Conservation (phyloP, 2,797 vertebrate genomes). For the Tenualosa thibaudeaui region DNA sequence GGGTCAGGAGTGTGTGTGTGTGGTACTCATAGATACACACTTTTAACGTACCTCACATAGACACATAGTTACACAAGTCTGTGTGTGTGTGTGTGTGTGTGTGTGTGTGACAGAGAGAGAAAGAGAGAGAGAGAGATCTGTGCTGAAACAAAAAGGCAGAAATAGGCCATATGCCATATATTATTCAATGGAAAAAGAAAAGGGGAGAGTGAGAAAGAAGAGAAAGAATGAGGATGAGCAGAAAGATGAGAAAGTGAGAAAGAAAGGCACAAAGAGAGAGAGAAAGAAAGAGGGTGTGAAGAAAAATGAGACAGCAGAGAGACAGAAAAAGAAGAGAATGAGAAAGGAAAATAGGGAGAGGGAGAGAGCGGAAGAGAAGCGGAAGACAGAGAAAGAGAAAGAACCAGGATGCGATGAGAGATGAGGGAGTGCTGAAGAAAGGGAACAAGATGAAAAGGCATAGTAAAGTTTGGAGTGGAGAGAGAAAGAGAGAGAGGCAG, state of each 20-base stretch:
- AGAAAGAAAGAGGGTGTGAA: neutral
- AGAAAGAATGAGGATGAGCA: slow-evolving; percentile 1
- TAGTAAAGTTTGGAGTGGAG: no score
- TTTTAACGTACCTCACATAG: no score
- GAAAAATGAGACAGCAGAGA: neutral
- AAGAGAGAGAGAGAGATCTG: neutral
- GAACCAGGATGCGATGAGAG: neutral
- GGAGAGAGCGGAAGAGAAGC: neutral
- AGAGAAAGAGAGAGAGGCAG: neutral
- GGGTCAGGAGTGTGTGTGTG: neutral
- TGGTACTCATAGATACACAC: neutral
- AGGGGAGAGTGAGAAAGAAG: neutral
- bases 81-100: neutral
- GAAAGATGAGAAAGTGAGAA: neutral
- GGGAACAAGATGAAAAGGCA: neutral
- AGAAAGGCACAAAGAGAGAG: neutral
- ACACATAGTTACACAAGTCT: neutral
- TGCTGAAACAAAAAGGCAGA: neutral
- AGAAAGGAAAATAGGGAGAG: neutral
- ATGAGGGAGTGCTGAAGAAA: neutral
- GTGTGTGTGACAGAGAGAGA: neutral
- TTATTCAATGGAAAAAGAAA: neutral
- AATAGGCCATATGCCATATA: slow-evolving; percentile 10
- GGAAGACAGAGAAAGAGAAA: neutral
- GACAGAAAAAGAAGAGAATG: neutral